Conservation (phyloP, 2,888 invertebrate species). For the Phanerotoma sp. region DNA sequence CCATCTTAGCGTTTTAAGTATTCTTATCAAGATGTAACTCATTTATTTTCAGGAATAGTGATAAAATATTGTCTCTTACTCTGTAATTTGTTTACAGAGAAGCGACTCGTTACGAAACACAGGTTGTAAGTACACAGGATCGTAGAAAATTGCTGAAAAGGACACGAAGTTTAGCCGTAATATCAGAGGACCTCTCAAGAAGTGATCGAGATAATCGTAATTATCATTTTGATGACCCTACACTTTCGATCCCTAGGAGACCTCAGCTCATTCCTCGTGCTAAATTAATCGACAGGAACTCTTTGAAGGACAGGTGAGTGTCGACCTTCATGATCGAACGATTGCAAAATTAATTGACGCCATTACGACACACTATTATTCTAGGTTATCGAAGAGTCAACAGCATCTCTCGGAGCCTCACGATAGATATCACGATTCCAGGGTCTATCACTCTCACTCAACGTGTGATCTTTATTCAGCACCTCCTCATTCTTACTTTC, state of each 20-base stretch:
- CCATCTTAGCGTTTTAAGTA: background rate
- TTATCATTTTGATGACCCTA: constrained; percentile 54
- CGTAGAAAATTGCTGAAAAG: constrained; percentile 60
- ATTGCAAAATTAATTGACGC: background rate
- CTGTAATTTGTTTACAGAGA: constrained; percentile 38
- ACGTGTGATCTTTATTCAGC: constrained; percentile 50
- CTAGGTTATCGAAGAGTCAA: constrained; percentile 53
- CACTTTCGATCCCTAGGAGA: constrained; percentile 66
- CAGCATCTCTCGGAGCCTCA: constrained; percentile 52
- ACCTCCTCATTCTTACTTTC: constrained; percentile 42
- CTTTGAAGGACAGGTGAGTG: constrained; percentile 69
- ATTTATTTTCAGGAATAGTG: background rate
- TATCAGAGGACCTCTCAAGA: constrained; percentile 75
- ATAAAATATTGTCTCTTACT: background rate
- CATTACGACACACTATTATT: background rate
- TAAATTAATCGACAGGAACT: constrained; percentile 74
- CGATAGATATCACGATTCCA: constrained; percentile 46
- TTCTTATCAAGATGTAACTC: constrained; percentile 14
- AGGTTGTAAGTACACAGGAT: constrained; percentile 43
- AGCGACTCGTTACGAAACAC: constrained; percentile 42
- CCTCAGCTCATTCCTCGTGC: constrained; percentile 80
- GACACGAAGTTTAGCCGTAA: constrained; percentile 74
- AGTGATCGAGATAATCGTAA: constrained; percentile 44
- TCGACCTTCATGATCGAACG: background rate
- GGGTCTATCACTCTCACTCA: constrained; percentile 48